Percentiles rank a stretch among this genome's conserved stretches.
These are phyloP conservation scores for Chiroxiphia lanceolata DNA, from an alignment of 2,797 vertebrate genomes.

Conservation along the genomic window DNA sequence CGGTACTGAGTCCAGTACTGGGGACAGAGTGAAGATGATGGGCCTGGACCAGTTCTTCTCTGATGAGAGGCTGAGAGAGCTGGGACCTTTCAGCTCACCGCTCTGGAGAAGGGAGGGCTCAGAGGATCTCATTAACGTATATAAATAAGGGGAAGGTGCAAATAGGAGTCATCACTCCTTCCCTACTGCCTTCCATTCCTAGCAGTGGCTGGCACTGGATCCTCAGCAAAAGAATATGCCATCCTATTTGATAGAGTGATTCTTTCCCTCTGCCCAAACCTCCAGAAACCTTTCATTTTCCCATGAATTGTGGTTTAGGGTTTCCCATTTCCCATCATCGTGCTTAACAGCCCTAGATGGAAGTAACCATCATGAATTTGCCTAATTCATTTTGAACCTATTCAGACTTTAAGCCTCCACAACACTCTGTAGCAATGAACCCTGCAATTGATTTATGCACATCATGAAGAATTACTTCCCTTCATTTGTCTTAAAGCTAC, in stretches of 20 bases:
- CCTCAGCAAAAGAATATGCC: background rate
- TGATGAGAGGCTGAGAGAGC: background rate
- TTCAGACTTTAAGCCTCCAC: conserved; percentile 8
- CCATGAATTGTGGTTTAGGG: background rate
- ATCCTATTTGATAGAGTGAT: background rate
- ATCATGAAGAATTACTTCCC: conserved; percentile 10
- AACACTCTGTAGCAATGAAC: conserved; percentile 11
- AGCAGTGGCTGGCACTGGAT: background rate
- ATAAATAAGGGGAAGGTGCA: background rate
- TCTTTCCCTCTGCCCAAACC: background rate
- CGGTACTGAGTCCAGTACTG: background rate
- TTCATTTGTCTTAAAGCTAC: background rate
- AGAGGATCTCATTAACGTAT: background rate
- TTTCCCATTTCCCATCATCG: background rate
- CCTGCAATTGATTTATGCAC: conserved; percentile 9
- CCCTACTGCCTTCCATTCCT: background rate
- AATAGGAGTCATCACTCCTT: background rate
- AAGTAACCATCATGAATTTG: background rate
- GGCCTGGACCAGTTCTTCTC: background rate
- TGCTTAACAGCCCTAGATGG: background rate
- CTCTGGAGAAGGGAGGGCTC: background rate
- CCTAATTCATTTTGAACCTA: conserved; percentile 39
- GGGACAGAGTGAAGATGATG: background rate
- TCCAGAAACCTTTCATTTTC: background rate
- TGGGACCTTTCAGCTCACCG: background rate